phyloP scores from a whole-genome alignment of 2,888 invertebrate genomes.

The Eremobia ochroleuca region DNA sequence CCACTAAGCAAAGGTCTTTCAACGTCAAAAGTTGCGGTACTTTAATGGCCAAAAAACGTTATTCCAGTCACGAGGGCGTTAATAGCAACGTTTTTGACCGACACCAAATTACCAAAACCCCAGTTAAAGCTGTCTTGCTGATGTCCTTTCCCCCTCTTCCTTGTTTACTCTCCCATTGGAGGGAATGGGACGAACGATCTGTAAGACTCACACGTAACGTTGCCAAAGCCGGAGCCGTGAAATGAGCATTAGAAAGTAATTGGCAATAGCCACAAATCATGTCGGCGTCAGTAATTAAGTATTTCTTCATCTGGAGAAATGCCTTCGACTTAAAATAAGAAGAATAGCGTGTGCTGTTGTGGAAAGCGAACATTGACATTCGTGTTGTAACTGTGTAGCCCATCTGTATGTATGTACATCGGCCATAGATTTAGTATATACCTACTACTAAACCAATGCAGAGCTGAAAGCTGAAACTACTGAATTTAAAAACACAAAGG shows the following conservation, averaged over 20 bases:
- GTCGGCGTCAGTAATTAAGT: slow-evolving; percentile 7
- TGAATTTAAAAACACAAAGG: not conserved
- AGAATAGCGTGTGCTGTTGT: not conserved
- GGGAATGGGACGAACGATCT: not conserved
- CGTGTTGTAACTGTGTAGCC: not conserved
- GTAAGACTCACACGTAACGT: slow-evolving; percentile 36
- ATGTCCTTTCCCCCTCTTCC: slow-evolving; percentile 8
- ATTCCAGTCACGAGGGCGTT: slow-evolving; percentile 40
- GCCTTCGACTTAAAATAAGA: not conserved
- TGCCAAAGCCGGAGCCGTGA: slow-evolving; percentile 27
- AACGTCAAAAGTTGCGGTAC: not conserved
- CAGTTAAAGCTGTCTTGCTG: not conserved
- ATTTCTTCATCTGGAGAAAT: slow-evolving; percentile 1
- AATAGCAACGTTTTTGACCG: slow-evolving; percentile 39
- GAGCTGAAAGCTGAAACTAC: not conserved
- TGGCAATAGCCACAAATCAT: slow-evolving; percentile 42
- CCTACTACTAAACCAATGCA: not conserved
- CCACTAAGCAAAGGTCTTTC: not conserved
- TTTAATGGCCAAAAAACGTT: not conserved
- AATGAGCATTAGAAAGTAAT: slow-evolving; percentile 49
- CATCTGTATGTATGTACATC: not conserved
- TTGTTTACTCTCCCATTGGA: not conserved
- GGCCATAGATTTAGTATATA: no score
- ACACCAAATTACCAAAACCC: slow-evolving; percentile 29
- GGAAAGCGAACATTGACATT: not conserved